Evolutionary conservation across 2,888 invertebrate species (phyloP), one percentile per base, ranked within the genome.

Genomic region (Chydorus sphaericus): DNA sequence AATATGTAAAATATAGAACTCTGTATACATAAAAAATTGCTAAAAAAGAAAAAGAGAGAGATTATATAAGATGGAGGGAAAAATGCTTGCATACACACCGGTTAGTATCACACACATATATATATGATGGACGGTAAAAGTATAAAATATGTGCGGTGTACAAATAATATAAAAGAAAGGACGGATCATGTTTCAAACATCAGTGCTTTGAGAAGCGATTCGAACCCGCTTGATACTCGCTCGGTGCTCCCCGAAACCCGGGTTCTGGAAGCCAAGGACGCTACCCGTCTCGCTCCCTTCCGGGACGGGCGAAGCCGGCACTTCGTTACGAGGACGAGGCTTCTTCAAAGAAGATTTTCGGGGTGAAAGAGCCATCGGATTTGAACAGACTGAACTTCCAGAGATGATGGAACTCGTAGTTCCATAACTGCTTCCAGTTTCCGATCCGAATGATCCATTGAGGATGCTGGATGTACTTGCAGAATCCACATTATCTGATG

Each of bases 151-250:
- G n/a, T n/a, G n/a, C n/a, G n/a, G n/a, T n/a, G n/a, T n/a, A n/a
- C n/a, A n/a, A n/a, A n/a, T n/a, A n/a, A n/a, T n/a, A n/a, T n/a
- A n/a, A n/a, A n/a, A n/a, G n/a, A n/a, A n/a, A n/a, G n/a, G n/a
- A n/a, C n/a, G n/a, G n/a, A n/a, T n/a, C n/a, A n/a, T 36, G 36
- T 36, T 54, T 64, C 58, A 89, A 60, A 90, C 90, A 69, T 89
- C 89, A 39, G 90, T 91, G 67, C 89, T 89, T 68, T 88, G 88
- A 36, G 90, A 89, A 68, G 90, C 88, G 69, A 91, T 90, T 60
- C 90, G 78, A 58, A 90, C 90, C 73, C 90, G 89, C 69, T 90
- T 90, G 66, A 87, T 83, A 65, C 88, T 89, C 64, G 88, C 88
- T 56, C 90, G 44, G 11, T 16, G n/a, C 7, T 52, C 52, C 10